Evolutionary conservation across 1,140 invertebrate species (phyloP), one percentile per base, ranked within the genome.

Genomic region (Diorhabda carinulata): DNA sequence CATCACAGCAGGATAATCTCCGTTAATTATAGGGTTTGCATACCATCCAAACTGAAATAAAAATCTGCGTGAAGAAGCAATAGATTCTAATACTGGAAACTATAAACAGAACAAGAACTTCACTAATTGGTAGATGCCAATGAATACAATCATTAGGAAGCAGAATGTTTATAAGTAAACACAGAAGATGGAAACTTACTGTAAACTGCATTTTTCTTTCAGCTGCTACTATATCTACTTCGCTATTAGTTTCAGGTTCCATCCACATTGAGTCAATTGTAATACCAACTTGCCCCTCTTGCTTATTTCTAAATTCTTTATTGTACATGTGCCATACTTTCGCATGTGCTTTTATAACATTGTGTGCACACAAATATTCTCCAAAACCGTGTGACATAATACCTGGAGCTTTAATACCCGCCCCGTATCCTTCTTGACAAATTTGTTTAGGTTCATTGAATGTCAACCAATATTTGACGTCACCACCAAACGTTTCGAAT

Each of bases 1-100:
- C 79, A 90, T 83, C 10, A 86, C 79, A 64, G 78, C 70, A 1
- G 89, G 88, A 73, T 88, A 90, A 71, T 89, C 86, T 6, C 89
- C 88, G 3, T 79, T 76, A 67, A 84, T 88, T 64, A 90, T 86
- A 3, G 88, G 88, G 79, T 89, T 83, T 3, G 82, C 86, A 71
- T 85, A 88, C 83, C 85, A 86, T 3, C 85, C 86, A 67, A 86
- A 83, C 83, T 85, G 77, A 60, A 83, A 65, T 43, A 25, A 25
- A 25, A 25, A 25, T 25, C 0, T 25, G 25, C 25, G 25, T 25
- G 25, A 25, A 25, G 25, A 25, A 25, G 1, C 25, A 25, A 25
- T 25, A 25, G 25, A 25, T 25, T 25, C 25, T 25, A 25, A 1
- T 25, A 25, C 0, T 25, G 25, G 25, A 25, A 25, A 25, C 25